A percentile compares a stretch with the other conserved stretches of the same genome.
phyloP scores from a whole-genome alignment of 2,797 vertebrate genomes.

The Stomatorhinus walkeri region DNA sequence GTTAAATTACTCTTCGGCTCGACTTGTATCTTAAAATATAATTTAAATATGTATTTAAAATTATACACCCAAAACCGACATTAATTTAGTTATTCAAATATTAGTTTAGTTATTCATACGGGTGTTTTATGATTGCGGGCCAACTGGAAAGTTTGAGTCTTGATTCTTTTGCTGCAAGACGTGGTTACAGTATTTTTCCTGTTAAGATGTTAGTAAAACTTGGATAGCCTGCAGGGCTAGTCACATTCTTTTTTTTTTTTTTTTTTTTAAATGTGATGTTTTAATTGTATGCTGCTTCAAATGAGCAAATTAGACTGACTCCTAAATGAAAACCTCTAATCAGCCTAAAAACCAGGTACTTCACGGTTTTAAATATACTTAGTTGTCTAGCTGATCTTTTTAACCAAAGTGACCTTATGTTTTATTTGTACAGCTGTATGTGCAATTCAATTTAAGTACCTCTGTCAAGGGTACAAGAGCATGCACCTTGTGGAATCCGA shows the following conservation, averaged over 20 bases:
- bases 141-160: not conserved
- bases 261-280: not conserved
- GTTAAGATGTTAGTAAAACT: not conserved
- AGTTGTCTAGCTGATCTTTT: not conserved
- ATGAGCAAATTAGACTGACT: not conserved
- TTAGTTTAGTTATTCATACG: not conserved
- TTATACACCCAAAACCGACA: not conserved
- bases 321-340: not conserved
- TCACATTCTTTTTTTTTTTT: not conserved
- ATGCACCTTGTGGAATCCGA: not conserved
- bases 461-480: not conserved
- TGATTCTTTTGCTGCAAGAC: not conserved
- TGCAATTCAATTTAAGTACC: not conserved
- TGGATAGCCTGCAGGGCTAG: not conserved
- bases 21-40: not conserved
- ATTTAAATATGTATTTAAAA: not conserved
- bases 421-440: not conserved
- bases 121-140: not conserved
- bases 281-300: not conserved
- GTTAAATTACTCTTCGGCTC: not conserved
- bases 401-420: not conserved
- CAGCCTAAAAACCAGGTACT: not conserved
- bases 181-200: not conserved
- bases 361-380: not conserved
- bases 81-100: not conserved